phyloP scores from a whole-genome alignment of 2,113 vertebrate species.

The Alces alces region DNA sequence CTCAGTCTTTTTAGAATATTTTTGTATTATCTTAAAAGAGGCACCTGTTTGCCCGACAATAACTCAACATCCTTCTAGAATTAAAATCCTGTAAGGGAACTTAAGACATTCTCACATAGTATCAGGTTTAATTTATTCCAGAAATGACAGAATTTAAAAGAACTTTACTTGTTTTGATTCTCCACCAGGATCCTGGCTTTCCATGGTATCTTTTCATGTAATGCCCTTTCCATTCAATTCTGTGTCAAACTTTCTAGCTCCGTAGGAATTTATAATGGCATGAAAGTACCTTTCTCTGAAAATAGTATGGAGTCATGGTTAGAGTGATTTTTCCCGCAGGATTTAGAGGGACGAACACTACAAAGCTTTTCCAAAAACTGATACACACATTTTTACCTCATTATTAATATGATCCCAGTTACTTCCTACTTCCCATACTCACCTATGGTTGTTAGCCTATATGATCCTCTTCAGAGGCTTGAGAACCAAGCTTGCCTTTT shows the following conservation, averaged over 20 bases:
- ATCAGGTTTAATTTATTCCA: background rate
- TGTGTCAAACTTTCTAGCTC: background rate
- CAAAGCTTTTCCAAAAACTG: background rate
- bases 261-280: background rate
- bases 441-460: background rate
- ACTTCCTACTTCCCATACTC: background rate
- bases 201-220: background rate
- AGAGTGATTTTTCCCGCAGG: background rate
- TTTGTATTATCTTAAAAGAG: background rate
- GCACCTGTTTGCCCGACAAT: background rate
- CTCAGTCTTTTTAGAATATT: background rate
- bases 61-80: background rate
- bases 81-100: background rate
- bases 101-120: background rate
- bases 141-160: background rate
- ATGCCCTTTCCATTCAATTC: background rate
- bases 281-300: constrained; percentile 20
- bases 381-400: background rate
- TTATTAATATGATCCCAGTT: background rate
- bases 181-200: background rate
- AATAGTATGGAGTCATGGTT: background rate
- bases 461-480: constrained; percentile 4
- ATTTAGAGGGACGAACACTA: background rate
- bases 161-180: background rate
- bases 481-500: background rate